Base-by-base conservation (phyloP, 1,140 invertebrate species). In the Cylas formicarius region DNA sequence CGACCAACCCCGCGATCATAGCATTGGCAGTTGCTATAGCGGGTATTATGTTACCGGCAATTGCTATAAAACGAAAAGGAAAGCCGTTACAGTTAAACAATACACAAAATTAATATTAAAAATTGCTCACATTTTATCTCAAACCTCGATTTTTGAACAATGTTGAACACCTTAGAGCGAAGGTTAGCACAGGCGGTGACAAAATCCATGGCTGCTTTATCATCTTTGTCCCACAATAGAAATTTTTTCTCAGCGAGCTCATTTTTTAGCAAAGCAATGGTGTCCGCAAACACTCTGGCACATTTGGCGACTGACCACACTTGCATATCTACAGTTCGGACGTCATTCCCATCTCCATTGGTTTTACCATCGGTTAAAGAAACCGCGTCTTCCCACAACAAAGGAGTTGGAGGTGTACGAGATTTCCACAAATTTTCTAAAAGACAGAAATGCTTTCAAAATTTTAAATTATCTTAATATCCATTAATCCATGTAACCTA, bases 1-100 rank as follows among this genome's bases (percentile, higher is more conserved):
- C 90, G 11, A 95, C 87, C 3, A 98, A 69, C 0, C 93, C 96
- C 16, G 93, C 93, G 29, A 98, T 85, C 45, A 98, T 90, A 0
- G 96, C 95, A 65, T 99, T 99, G 2, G 95, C 97, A 2, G 95
- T 96, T 1, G 96, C 95, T 62, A 99, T 98, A 0, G 96, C 96
- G 28, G 96, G 95, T 58, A 99, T 96, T 47, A 99, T 99, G 56
- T 90, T 90, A 2, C 96, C 95, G 8, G 96, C 96, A 88, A 98
- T 97, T 18, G 95, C 89, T 92, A 65, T 50, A 69, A 67, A 56
- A n/a, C 48, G 42, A 35, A 36, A 32, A 45, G 35, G 22, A 17
- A 39, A 31, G 13, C 13, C 18, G 14, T 34, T 7, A 37, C 5
- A 20, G 9, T 32, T 42, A 14, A 3, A 32, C 31, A 23, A 14